A percentile compares a stretch with the other conserved stretches of the same genome.
These are phyloP conservation scores for Oryzias celebensis DNA, from an alignment of 2,113 vertebrate genomes.

Conservation along the genomic window DNA sequence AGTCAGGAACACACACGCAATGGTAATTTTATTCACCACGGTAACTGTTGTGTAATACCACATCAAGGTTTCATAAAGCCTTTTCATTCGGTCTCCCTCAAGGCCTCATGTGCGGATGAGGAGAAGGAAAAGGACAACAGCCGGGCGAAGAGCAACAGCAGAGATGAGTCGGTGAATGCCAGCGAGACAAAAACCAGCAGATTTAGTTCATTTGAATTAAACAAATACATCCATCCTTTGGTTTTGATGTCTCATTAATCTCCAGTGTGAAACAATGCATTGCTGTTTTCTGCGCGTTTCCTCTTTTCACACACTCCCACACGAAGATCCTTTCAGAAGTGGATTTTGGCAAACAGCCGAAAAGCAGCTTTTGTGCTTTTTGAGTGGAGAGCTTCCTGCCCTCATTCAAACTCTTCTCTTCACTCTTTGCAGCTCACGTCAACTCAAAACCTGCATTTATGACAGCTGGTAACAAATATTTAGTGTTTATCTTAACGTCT, in stretches of 20 bases:
- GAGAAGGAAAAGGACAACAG: conserved; percentile 28
- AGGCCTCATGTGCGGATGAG: conserved; percentile 32
- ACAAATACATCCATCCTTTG: conserved; percentile 39
- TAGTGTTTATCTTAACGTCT: not conserved
- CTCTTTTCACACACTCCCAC: conserved; percentile 73
- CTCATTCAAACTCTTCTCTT: conserved; percentile 25
- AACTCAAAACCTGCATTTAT: conserved; percentile 21
- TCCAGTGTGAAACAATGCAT: conserved; percentile 19
- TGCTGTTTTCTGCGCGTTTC: conserved; percentile 37
- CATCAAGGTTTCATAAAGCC: conserved; percentile 42
- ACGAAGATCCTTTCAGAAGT: conserved; percentile 66
- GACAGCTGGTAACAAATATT: conserved; percentile 19
- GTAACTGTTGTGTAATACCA: conserved; percentile 27
- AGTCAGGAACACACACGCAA: conserved; percentile 12
- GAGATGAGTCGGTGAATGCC: conserved; percentile 9
- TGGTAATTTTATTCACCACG: conserved; percentile 30
- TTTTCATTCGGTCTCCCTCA: conserved; percentile 41
- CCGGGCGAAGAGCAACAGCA: conserved; percentile 14
- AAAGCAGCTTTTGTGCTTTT: conserved; percentile 43
- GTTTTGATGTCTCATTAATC: conserved; percentile 19
- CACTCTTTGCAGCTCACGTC: conserved; percentile 17
- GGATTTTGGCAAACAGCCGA: conserved; percentile 68
- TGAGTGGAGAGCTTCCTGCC: conserved; percentile 33
- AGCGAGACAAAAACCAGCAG: conserved; percentile 15
- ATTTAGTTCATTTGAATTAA: conserved; percentile 23